Base-by-base conservation (phyloP, 2,797 vertebrate genomes). In the Chelon auratus region DNA sequence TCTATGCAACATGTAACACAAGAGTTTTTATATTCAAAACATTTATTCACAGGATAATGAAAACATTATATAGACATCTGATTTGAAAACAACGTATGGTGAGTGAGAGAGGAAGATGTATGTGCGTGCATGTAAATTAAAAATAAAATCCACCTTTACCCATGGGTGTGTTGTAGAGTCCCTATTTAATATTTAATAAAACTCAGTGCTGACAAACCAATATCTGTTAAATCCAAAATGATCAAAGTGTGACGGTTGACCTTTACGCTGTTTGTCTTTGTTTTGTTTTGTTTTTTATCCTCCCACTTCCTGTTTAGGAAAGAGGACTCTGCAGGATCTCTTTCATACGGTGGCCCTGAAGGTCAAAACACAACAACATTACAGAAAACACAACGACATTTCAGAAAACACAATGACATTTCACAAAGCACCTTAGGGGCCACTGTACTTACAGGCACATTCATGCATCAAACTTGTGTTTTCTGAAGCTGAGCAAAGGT, bases 201-300 rank as follows among this genome's bases (percentile, higher is more conserved):
- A 83, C n/a, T 53, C 56, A 66, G 51, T 61, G 72, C 61, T 79
- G 75, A 70, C 80, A 68, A 73, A 80, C 66, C 57, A 69, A 77
- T 78, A 86, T 83, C 67, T 69, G 75, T 77, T 78, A 75, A 83
- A 72, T 40, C 82, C 56, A 61, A 63, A 85, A 75, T 85, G 59
- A 82, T 83, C 82, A 72, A 52, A 84, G 78, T 80, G 83, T 75
- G 82, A 87, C 85, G 83, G 87, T 78, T 89, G 88, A 89, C 90
- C 89, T 92, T 92, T 88, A 76, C 2, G 39, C 66, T 12, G 81
- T 75, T 78, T 22, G 62, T 72, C 73, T 83, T 81, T 86, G 78
- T 84, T 78, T 80, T 62, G 54, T 33, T 37, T 30, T 43, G 62
- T 71, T 72, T 75, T 76, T 75, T 76, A 69, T 54, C 48, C 48